Evolutionary conservation across 2,888 invertebrate species (phyloP).

Genomic region (Globia sparganii): DNA sequence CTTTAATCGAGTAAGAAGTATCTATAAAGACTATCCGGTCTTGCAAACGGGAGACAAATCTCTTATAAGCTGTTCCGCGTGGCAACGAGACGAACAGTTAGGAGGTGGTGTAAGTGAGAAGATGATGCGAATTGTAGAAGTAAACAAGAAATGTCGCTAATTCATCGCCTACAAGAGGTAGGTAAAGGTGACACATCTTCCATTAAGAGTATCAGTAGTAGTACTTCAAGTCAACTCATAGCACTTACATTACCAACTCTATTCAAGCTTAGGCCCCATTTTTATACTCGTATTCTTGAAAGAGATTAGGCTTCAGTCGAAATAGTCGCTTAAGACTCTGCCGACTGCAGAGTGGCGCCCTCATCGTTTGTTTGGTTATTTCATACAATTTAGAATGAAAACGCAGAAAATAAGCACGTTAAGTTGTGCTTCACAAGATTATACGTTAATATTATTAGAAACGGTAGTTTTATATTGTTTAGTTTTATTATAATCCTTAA

Average conservation of each 20-base stretch:
- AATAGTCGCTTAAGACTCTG: too few species aligned
- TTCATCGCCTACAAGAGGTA: neutral
- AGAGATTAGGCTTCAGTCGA: too few species aligned
- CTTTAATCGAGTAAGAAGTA: conserved; percentile 36
- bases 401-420: too few species aligned
- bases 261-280: neutral
- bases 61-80: conserved; percentile 55
- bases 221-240: neutral
- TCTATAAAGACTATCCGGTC: conserved; percentile 48
- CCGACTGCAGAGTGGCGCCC: too few species aligned
- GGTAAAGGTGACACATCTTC: neutral
- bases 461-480: too few species aligned
- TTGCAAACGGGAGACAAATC: conserved; percentile 33
- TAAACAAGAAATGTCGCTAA: neutral
- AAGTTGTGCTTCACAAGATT: too few species aligned
- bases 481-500: too few species aligned
- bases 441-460: too few species aligned
- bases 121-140: neutral
- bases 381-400: too few species aligned
- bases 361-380: too few species aligned
- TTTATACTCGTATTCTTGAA: neutral
- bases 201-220: neutral
- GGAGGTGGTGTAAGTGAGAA: conserved; percentile 21
- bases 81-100: conserved; percentile 44
- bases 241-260: neutral